These are phyloP conservation scores for Rhopalosiphum maidis DNA, from an alignment of 1,140 invertebrate genomes.

Conservation along the genomic window DNA sequence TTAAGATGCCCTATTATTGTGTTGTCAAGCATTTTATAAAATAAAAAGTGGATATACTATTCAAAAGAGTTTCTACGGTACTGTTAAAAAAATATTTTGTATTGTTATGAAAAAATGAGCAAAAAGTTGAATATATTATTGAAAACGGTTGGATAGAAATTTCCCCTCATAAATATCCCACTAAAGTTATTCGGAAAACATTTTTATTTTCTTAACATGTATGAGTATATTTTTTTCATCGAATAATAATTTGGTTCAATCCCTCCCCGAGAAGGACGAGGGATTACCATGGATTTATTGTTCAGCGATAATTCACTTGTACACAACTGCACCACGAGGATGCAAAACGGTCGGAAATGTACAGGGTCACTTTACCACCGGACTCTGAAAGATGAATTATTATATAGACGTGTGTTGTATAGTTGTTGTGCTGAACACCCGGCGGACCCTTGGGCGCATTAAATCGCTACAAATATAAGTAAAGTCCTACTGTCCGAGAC, in stretches of 20 bases:
- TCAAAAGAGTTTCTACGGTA: not conserved
- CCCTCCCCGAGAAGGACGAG: not conserved
- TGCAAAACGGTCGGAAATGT: slow-evolving; percentile 45
- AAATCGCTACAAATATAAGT: slow-evolving; percentile 56
- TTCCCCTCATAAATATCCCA: slow-evolving; percentile 37
- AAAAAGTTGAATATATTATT: slow-evolving; percentile 45
- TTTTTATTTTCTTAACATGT: not conserved
- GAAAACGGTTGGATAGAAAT: not conserved
- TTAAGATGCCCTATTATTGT: slow-evolving; percentile 20
- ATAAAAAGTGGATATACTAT: slow-evolving; percentile 22
- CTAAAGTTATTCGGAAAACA: slow-evolving; percentile 11
- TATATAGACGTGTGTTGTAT: slow-evolving; percentile 3
- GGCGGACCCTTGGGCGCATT: slow-evolving; percentile 53
- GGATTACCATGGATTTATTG: slow-evolving; percentile 41
- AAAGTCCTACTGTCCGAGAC: slow-evolving; percentile 48
- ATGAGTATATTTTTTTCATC: slow-evolving; percentile 34
- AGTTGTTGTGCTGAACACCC: slow-evolving; percentile 33
- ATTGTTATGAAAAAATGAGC: not conserved
- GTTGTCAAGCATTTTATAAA: slow-evolving; percentile 2
- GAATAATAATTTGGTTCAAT: slow-evolving; percentile 34
- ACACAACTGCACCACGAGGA: slow-evolving; percentile 40
- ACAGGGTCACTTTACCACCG: slow-evolving; percentile 46
- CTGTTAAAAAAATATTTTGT: not conserved
- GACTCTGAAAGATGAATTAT: slow-evolving; percentile 49
- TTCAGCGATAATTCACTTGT: slow-evolving; percentile 51